Conservation (phyloP, 2,888 invertebrate genomes). For the Harmothoe impar region DNA sequence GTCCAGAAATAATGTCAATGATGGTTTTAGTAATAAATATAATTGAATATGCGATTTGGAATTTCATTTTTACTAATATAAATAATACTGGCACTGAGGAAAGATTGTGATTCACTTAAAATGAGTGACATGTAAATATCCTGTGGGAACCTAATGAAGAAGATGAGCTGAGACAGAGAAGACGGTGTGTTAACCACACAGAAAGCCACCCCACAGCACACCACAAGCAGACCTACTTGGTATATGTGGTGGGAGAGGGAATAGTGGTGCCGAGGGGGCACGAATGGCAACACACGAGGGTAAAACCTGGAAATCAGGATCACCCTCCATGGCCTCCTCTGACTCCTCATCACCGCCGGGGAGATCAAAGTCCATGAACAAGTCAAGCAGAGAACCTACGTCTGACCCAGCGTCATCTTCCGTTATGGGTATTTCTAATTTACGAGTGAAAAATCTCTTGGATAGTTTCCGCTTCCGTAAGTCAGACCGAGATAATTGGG, state of each 20-base stretch:
- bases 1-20: too few species aligned
- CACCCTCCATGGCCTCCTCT: neutral
- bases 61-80: too few species aligned
- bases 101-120: too few species aligned
- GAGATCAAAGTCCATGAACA: neutral
- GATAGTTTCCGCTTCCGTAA: too few species aligned
- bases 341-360: neutral
- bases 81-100: too few species aligned
- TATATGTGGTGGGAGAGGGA: constrained; percentile 39
- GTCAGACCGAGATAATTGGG: too few species aligned
- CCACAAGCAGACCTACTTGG: constrained; percentile 40
- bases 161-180: neutral
- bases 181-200: neutral
- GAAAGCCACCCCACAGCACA: constrained; percentile 36
- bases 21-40: too few species aligned
- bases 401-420: too few species aligned
- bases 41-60: too few species aligned
- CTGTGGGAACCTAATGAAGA: neutral
- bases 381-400: neutral
- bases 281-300: neutral
- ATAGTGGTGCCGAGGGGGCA: neutral
- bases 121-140: too few species aligned
- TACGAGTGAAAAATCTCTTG: too few species aligned
- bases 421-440: too few species aligned
- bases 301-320: constrained; percentile 28